Percentiles rank a stretch among this genome's conserved stretches.
Conservation (phyloP, 1,140 invertebrate genomes). For the Nasonia longicornis region DNA sequence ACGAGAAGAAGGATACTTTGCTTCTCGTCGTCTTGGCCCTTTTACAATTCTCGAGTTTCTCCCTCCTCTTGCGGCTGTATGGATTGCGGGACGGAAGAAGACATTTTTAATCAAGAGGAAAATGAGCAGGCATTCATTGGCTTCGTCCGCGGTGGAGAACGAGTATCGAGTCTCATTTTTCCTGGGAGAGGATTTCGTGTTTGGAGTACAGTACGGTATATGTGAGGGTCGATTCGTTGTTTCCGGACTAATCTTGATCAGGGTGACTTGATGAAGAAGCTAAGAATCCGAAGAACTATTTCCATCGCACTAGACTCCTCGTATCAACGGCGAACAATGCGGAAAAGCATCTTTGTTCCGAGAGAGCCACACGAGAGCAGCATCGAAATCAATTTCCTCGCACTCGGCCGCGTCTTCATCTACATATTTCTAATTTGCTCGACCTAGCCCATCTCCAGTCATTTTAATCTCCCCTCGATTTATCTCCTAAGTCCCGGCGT, state of each 20-base stretch:
- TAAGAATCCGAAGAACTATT: too few species aligned
- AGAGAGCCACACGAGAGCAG: too few species aligned
- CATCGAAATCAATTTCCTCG: background rate
- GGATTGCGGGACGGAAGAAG: conserved; percentile 11
- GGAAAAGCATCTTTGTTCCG: too few species aligned
- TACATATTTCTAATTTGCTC: conserved; percentile 45
- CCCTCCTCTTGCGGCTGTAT: too few species aligned
- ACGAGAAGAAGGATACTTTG: conserved; percentile 12
- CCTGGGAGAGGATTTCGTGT: background rate
- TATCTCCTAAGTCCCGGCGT: conserved; percentile 12
- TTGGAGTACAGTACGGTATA: background rate
- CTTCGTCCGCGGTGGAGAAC: background rate
- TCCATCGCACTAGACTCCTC: too few species aligned
- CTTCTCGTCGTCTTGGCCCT: background rate
- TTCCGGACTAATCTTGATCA: background rate
- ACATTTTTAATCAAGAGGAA: conserved; percentile 27
- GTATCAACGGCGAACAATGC: too few species aligned
- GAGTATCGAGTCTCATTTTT: too few species aligned
- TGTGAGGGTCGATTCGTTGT: too few species aligned
- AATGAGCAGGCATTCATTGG: background rate
- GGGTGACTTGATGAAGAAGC: too few species aligned
- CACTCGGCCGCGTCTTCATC: conserved; percentile 12
- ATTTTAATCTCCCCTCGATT: conserved; percentile 38
- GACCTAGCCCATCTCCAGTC: background rate
- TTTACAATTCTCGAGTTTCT: conserved; percentile 16